Conservation (phyloP, 2,888 invertebrate species). For the Nomada flava region DNA sequence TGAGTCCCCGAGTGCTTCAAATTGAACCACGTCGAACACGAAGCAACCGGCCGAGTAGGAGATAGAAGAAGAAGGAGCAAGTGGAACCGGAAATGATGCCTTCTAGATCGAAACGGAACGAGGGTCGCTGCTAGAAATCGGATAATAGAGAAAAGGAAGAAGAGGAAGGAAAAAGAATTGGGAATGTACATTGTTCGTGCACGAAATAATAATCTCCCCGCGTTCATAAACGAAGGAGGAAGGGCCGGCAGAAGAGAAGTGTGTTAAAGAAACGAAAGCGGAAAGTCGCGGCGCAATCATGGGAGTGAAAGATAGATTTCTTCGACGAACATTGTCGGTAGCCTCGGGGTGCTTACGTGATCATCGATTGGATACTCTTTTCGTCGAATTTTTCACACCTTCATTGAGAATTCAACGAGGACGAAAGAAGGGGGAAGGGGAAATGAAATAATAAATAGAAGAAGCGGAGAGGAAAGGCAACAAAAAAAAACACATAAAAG, state of each 20-base stretch:
- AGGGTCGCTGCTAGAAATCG: not conserved
- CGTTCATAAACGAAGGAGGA: not conserved
- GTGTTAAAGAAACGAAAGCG: not conserved
- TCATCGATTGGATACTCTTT: slow-evolving; percentile 66
- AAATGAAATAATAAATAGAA: not conserved
- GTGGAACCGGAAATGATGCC: not conserved
- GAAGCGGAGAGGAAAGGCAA: not conserved
- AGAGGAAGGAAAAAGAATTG: not conserved
- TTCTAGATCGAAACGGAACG: not conserved
- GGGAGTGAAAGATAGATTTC: slow-evolving; percentile 5
- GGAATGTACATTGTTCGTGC: not conserved
- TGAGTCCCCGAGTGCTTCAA: slow-evolving; percentile 23
- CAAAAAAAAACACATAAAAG: not conserved
- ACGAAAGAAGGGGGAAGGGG: not conserved
- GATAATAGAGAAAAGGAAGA: too few relatives aligned
- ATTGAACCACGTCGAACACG: not conserved
- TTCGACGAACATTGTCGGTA: not conserved
- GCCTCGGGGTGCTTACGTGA: slow-evolving; percentile 17
- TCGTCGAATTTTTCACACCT: slow-evolving; percentile 81
- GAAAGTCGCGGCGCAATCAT: slow-evolving; percentile 14
- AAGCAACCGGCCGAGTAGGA: too few relatives aligned
- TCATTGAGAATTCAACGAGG: slow-evolving; percentile 65
- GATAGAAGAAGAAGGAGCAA: not conserved
- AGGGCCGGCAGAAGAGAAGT: not conserved
- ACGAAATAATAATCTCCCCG: slow-evolving; percentile 5